Percentiles rank a stretch among this genome's conserved stretches.
Conservation (phyloP, 2,113 vertebrate species). For the Sturnira hondurensis region DNA sequence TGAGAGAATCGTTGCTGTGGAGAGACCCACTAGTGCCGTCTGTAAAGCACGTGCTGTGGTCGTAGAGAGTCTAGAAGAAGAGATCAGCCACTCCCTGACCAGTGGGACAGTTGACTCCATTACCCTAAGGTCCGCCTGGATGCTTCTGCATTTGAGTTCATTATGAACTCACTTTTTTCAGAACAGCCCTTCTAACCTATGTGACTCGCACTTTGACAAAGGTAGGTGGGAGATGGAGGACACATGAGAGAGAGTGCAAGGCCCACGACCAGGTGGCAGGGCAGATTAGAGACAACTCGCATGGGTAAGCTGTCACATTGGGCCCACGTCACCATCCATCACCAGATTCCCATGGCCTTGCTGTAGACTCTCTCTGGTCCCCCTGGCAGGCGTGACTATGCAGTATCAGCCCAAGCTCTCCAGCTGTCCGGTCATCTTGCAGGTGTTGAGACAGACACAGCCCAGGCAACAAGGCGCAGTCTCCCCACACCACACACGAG, state of each 20-base stretch:
- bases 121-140: slow-evolving; percentile 80
- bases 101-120: slow-evolving; percentile 91
- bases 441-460: slow-evolving; percentile 83
- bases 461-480: slow-evolving; percentile 63
- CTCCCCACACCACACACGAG: slow-evolving; percentile 64
- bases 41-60: slow-evolving; percentile 94
- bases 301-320: slow-evolving; percentile 88
- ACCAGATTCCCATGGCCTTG: slow-evolving; percentile 93
- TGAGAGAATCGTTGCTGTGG: slow-evolving; percentile 89
- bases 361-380: slow-evolving; percentile 87
- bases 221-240: slow-evolving; percentile 93
- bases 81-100: slow-evolving; percentile 92
- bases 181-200: slow-evolving; percentile 89
- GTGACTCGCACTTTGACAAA: slow-evolving; percentile 91
- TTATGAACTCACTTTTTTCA: not conserved
- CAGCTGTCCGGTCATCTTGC: slow-evolving; percentile 91
- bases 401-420: slow-evolving; percentile 90
- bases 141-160: not conserved
- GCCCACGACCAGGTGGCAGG: slow-evolving; percentile 93
- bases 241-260: slow-evolving; percentile 92
- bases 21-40: slow-evolving; percentile 90
- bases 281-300: slow-evolving; percentile 91
- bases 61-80: slow-evolving; percentile 94
- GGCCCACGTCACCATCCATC: slow-evolving; percentile 89
- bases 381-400: slow-evolving; percentile 90